Evolutionary conservation across 2,797 vertebrate genomes (phyloP).

Genomic region (Choloepus didactylus): DNA sequence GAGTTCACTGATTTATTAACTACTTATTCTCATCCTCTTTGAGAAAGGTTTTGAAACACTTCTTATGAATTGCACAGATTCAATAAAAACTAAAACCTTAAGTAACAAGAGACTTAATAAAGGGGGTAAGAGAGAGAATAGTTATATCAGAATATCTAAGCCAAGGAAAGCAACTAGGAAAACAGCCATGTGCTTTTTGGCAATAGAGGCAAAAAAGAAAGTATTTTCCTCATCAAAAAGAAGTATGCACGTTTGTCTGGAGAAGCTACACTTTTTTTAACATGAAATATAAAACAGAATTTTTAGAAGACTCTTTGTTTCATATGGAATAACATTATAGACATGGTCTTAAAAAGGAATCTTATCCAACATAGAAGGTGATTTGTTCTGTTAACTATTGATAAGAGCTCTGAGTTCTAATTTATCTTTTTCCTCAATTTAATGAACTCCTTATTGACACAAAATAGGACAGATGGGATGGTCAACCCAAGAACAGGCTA

Average conservation of each 20-base stretch:
- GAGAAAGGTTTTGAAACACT: conserved; percentile 10
- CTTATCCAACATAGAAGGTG: not conserved
- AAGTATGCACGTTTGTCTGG: not conserved
- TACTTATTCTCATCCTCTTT: not conserved
- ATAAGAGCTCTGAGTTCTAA: not conserved
- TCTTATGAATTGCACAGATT: not conserved
- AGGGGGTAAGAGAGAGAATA: not conserved
- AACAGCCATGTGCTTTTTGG: not conserved
- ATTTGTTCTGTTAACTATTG: not conserved
- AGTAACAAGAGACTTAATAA: not conserved
- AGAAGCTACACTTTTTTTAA: conserved; percentile 22
- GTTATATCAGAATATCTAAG: conserved; percentile 29
- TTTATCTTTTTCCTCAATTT: not conserved
- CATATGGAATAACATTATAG: not conserved
- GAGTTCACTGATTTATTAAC: not conserved
- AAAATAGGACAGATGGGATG: not conserved
- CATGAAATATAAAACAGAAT: conserved; percentile 38
- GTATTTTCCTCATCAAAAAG: not conserved
- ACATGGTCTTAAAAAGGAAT: not conserved
- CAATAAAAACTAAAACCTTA: conserved; percentile 34
- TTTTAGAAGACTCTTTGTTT: not conserved
- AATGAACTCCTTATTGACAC: not conserved
- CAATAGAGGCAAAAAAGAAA: not conserved
- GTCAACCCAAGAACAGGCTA: not conserved
- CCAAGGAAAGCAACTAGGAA: not conserved